Percentiles rank a stretch among this genome's conserved stretches.
Evolutionary conservation across 2,797 vertebrate genomes (phyloP).

Genomic region (Melanogrammus aeglefinus): DNA sequence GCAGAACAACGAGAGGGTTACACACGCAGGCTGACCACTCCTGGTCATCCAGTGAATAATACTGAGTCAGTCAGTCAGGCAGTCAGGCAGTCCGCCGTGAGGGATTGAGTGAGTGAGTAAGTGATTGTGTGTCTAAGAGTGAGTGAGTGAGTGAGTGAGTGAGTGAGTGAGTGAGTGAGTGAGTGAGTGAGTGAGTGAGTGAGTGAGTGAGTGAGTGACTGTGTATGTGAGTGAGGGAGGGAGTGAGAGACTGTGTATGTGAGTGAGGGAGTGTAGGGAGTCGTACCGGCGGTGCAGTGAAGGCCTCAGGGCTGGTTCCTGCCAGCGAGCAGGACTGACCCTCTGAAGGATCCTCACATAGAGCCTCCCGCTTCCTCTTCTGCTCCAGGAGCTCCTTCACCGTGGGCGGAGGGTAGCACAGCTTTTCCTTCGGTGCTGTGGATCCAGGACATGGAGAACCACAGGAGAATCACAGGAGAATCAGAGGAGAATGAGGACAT

Average conservation of each 20-base stretch:
- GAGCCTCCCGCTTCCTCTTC: slow-evolving; percentile 81
- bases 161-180: not conserved
- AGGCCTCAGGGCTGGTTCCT: slow-evolving; percentile 53
- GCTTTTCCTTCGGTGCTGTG: slow-evolving; percentile 80
- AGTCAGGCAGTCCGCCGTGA: not conserved
- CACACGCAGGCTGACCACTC: not conserved
- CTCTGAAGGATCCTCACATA: slow-evolving; percentile 47
- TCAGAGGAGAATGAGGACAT: too few species aligned
- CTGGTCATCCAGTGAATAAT: not conserved
- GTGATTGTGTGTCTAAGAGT: not conserved
- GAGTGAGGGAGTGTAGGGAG: not conserved
- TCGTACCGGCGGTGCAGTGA: slow-evolving; percentile 66
- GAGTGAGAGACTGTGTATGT: not conserved
- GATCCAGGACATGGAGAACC: not conserved
- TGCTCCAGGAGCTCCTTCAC: slow-evolving; percentile 90
- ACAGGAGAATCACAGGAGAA: too few species aligned
- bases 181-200: not conserved
- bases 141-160: not conserved
- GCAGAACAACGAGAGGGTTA: not conserved
- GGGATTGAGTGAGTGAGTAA: not conserved
- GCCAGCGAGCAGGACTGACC: slow-evolving; percentile 44
- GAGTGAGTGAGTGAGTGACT: not conserved
- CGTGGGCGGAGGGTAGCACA: slow-evolving; percentile 82
- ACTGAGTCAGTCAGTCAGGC: not conserved
- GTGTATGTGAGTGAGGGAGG: not conserved